phyloP scores from a whole-genome alignment of 2,797 vertebrate species.

The Brachyrhaphis roseni region DNA sequence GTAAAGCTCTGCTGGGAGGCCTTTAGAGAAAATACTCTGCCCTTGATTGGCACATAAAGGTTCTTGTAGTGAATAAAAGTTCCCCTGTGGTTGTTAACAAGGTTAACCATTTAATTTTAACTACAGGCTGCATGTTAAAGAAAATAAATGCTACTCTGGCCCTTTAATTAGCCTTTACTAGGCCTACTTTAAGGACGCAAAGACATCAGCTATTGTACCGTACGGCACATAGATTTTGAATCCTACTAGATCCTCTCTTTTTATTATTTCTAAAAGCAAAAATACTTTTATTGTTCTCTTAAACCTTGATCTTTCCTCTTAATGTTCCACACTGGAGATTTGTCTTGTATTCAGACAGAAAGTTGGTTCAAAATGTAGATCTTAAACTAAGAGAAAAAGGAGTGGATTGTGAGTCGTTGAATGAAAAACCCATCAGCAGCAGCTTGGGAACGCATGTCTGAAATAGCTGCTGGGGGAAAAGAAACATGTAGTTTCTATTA shows the following conservation, averaged over 20 bases:
- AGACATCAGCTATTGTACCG: background rate
- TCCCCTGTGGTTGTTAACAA: slow-evolving; percentile 1
- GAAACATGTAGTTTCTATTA: slow-evolving; percentile 65
- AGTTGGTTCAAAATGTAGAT: slow-evolving; percentile 38
- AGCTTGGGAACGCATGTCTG: slow-evolving; percentile 63
- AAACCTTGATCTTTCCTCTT: background rate
- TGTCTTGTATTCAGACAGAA: background rate
- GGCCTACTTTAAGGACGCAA: slow-evolving; percentile 1
- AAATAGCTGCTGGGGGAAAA: slow-evolving; percentile 67
- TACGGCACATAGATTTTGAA: background rate
- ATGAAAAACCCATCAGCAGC: slow-evolving; percentile 71
- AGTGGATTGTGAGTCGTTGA: slow-evolving; percentile 57
- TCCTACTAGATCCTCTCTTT: background rate
- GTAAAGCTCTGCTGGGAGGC: background rate
- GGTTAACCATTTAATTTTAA: slow-evolving; percentile 8
- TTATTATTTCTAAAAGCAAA: background rate
- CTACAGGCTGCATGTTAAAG: background rate
- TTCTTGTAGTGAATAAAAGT: background rate
- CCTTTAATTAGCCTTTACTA: slow-evolving; percentile 1
- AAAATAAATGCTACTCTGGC: slow-evolving; percentile 8
- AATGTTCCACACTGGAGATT: background rate
- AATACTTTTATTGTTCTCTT: background rate
- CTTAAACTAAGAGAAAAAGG: slow-evolving; percentile 66
- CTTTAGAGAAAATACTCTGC: background rate
- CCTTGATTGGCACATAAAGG: background rate